Percentiles rank a stretch among this genome's conserved stretches.
These are phyloP conservation scores for Pelosia muscerda DNA, from an alignment of 2,888 invertebrate genomes.

Conservation along the genomic window DNA sequence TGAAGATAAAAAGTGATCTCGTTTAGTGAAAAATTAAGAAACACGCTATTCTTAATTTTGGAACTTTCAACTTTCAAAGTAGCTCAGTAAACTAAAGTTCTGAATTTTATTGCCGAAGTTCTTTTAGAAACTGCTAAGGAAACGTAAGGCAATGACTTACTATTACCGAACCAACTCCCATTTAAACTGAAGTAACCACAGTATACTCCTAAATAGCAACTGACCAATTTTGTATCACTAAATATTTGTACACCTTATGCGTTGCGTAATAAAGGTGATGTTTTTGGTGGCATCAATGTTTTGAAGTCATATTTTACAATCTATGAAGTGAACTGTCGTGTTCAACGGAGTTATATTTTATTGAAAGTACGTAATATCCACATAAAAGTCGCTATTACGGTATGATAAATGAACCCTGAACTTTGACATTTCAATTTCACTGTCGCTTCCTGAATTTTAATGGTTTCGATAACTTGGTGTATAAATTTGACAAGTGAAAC, in stretches of 20 bases:
- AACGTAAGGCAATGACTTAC: conserved; percentile 25
- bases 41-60: neutral
- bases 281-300: neutral
- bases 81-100: neutral
- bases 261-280: neutral
- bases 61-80: neutral
- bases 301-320: conserved; percentile 13
- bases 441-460: neutral
- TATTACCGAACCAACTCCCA: conserved; percentile 5
- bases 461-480: neutral
- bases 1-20: too few species aligned
- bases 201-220: conserved; percentile 13
- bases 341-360: conserved; percentile 3
- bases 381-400: neutral
- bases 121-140: conserved; percentile 16
- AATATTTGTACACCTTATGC: neutral
- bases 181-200: conserved; percentile 24
- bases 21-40: neutral
- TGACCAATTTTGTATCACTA: neutral
- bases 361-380: conserved; percentile 14
- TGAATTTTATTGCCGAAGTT: conserved; percentile 10
- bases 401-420: conserved; percentile 1
- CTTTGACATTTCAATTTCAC: neutral
- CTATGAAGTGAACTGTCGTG: conserved; percentile 3
- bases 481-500: too few species aligned